phyloP scores from a whole-genome alignment of 1,140 invertebrate species.

The Hormaphis cornu region DNA sequence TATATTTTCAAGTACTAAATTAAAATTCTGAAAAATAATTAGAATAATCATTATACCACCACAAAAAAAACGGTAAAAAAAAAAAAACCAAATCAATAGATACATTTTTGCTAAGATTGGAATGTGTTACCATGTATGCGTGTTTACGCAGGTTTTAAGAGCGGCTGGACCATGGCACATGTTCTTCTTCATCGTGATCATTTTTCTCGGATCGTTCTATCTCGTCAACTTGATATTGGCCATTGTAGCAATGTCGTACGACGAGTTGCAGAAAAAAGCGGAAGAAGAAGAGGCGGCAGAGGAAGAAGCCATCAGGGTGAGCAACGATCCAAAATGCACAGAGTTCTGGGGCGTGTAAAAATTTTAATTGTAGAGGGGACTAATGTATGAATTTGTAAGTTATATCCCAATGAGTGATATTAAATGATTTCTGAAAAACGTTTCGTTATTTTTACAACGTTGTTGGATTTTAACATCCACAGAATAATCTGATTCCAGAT shows the following conservation, averaged over 20 bases:
- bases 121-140: constrained; percentile 33
- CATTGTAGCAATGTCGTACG: constrained; percentile 98
- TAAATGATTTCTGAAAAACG: too few species aligned
- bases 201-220: constrained; percentile 97
- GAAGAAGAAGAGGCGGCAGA: constrained; percentile 90
- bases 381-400: too few species aligned
- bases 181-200: constrained; percentile 96
- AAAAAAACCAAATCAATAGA: too few species aligned
- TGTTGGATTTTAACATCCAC: too few species aligned
- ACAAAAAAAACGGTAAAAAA: too few species aligned
- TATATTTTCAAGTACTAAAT: too few species aligned
- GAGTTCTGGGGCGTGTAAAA: neutral
- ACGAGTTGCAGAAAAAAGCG: constrained; percentile 95
- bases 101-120: neutral
- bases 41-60: too few species aligned
- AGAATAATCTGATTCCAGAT: too few species aligned
- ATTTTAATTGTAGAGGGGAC: too few species aligned
- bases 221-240: constrained; percentile 97
- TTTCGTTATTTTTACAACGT: too few species aligned
- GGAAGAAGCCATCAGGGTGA: constrained; percentile 77
- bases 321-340: constrained; percentile 33
- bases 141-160: constrained; percentile 82
- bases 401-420: too few species aligned
- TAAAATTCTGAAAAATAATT: too few species aligned
- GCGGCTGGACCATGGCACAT: constrained; percentile 94